phyloP scores from a whole-genome alignment of 2,113 vertebrate genomes.

The Anarhynchus alexandrinus region DNA sequence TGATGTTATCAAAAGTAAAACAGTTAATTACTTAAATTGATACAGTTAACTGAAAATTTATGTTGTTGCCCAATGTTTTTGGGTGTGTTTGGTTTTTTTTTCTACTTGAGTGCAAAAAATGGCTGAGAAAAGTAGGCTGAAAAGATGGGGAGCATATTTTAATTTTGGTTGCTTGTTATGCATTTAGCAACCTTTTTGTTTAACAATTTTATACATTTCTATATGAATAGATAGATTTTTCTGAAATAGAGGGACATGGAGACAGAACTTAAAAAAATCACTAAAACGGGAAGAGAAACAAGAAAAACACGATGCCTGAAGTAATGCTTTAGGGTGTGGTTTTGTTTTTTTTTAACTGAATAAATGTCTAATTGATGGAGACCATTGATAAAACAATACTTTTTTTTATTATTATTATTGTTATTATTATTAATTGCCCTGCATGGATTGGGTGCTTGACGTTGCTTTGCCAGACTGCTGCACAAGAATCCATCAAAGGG shows the following conservation, averaged over 20 bases:
- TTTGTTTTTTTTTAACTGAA: not conserved
- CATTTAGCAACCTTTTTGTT: not conserved
- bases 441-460: not conserved
- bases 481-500: not conserved
- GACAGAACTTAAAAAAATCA: not conserved
- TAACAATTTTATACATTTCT: not conserved
- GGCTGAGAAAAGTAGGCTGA: not conserved
- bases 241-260: not conserved
- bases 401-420: not conserved
- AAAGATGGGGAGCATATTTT: not conserved
- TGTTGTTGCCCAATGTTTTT: not conserved
- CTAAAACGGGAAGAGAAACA: not conserved
- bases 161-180: not conserved
- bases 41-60: not conserved
- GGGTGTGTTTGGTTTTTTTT: not conserved
- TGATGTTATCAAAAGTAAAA: not conserved
- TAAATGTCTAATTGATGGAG: not conserved
- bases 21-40: not conserved
- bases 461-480: not conserved
- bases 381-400: not conserved
- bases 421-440: not conserved
- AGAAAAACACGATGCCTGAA: not conserved
- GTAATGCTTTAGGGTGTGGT: not conserved
- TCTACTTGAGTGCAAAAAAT: not conserved
- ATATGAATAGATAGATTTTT: not conserved